Base-by-base conservation (phyloP, 2,888 invertebrate genomes). In the Oscheius sp. region DNA sequence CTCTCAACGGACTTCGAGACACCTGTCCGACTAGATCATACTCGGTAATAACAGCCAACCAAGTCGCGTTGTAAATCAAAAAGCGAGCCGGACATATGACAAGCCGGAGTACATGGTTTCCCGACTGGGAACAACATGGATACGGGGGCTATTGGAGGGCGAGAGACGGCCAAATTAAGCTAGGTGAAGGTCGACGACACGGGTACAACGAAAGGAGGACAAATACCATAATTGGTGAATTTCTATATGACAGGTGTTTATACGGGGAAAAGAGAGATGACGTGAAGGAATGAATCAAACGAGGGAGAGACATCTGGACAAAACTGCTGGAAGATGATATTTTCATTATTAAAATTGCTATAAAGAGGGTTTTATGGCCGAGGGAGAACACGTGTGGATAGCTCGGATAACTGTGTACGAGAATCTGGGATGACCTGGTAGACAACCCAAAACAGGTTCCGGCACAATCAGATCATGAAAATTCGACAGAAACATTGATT, bases 31-130 rank as follows among this genome's bases (percentile, higher is more conserved):
- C 12, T 13, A 52, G 52, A 66, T 66, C 66, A 66, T 66, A 49
- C 52, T 52, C 66, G 66, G 66, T 66, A 66, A 66, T 49, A 49
- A 52, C 66, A 13, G 21, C 21, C 46, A 27, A n/a, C 49, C 29
- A 52, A 66, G 27, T 66, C 66, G 66, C 52, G 66, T 66, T 66
- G 66, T 66, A 66, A 66, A 66, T 66, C 66, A 66, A 66, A 61
- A 49, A 27, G 21, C 45, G 45, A 21, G 13, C 55, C n/a, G 21
- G 23, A 61, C 43, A 21, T 18, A 43, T 61, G 61, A 61, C 61
- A 61, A 61, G 58, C 43, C 61, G 18, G n/a, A 43, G 41, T 61
- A 61, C 61, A 61, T 61, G 41, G 61, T 61, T 61, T 55, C 55
- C 55, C 55, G 55, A 25, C 55, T 23, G 55, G 23, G 13, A 49